Percentiles rank a stretch among this genome's conserved stretches.
Conservation (phyloP, 2,797 vertebrate species). For the Geotrypetes seraphini region DNA sequence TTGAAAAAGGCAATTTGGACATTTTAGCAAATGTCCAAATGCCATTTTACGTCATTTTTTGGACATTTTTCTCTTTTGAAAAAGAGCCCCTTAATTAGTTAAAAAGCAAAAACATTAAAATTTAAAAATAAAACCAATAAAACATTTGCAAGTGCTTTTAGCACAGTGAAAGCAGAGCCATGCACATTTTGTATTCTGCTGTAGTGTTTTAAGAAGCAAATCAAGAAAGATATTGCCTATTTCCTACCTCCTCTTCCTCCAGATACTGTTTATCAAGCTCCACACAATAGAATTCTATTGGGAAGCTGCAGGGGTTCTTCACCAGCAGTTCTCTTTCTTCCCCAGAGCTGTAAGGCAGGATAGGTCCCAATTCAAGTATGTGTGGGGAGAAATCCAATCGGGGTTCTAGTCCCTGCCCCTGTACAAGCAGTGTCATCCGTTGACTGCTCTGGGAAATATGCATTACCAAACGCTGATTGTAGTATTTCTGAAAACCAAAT, state of each 20-base stretch:
- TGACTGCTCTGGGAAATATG: constrained; percentile 54
- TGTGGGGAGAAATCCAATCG: constrained; percentile 60
- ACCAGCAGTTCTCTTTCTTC: constrained; percentile 54
- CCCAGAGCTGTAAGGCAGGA: constrained; percentile 51
- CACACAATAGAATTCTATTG: constrained; percentile 81
- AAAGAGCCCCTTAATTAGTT: too few relatives aligned
- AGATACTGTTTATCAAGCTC: constrained; percentile 76
- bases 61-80: too few relatives aligned
- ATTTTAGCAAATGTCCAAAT: too few relatives aligned
- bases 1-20: too few relatives aligned
- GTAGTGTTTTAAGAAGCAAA: too few relatives aligned
- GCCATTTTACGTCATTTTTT: too few relatives aligned
- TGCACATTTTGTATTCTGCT: too few relatives aligned
- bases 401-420: constrained; percentile 67
- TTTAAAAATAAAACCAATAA: too few relatives aligned
- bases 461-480: constrained; percentile 55
- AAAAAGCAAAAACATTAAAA: too few relatives aligned
- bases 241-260: constrained; percentile 72
- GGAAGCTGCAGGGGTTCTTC: constrained; percentile 73
- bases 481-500: constrained; percentile 50
- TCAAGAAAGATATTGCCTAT: too few relatives aligned
- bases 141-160: too few relatives aligned
- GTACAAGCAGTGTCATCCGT: constrained; percentile 43
- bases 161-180: too few relatives aligned
- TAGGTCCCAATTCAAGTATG: constrained; percentile 56